Evolutionary conservation across 2,888 invertebrate species (phyloP), one percentile per base, ranked within the genome.

Genomic region (Phaonia tiefii): DNA sequence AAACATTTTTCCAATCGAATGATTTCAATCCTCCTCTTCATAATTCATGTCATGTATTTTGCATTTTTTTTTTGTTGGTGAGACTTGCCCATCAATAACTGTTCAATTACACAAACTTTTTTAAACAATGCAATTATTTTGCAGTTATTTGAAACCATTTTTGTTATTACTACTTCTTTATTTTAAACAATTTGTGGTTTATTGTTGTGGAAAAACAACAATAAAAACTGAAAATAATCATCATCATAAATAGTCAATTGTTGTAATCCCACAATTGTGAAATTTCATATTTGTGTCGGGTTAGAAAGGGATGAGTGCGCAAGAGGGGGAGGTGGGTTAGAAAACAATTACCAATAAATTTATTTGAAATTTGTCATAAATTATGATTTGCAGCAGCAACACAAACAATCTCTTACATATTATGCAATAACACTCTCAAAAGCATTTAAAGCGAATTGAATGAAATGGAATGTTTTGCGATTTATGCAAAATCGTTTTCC

Each of bases 261-360:
- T 54, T 25, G 54, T 54, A 54, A 22, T 54, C 54, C 8, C 51
- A 51, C 22, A 51, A 51, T 54, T 25, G 13, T 3, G 17, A 20
- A 3, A 22, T n/a, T 8, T 8, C 51, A 20, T n/a, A n/a, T n/a
- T n/a, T 51, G 22, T 44, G 20, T 22, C 3, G 15, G 51, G 22
- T 5, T 3, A 51, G 51, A 20, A 51, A 10, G 44, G 22, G 17
- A 44, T 4, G 20, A 22, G 8, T 3, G 10, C 20, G 20, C 5
- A 10, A 51, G 46, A 4, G 17, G 46, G 46, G 54, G 11, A 54
- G 44, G 46, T 71, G 49, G 11, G 60, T 78, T 78, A 81, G 81
- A 78, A 75, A 81, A 81, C 81, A 78, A 78, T 81, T 81, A 81
- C 72, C 81, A 72, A 81, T 81, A 81, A 81, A 81, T 81, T 81